Conservation (phyloP, 2,888 invertebrate genomes). For the Phortica okadai region DNA sequence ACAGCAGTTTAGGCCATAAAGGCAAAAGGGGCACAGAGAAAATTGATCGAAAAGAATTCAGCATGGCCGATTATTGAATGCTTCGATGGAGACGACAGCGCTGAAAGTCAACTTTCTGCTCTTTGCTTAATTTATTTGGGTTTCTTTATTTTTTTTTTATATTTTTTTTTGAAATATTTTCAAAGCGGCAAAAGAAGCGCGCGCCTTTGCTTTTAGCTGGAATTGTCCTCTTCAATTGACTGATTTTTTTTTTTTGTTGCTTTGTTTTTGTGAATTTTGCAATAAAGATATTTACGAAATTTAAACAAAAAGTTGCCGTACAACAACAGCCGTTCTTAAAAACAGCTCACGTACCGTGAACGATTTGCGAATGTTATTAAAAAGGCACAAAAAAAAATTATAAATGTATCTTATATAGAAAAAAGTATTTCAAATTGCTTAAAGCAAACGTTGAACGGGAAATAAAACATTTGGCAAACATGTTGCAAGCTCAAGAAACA, state of each 20-base stretch:
- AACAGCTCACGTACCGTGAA: constrained; percentile 15
- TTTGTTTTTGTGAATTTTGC: constrained; percentile 37
- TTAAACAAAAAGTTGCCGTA: constrained; percentile 30
- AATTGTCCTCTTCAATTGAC: constrained; percentile 20
- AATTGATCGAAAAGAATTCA: constrained; percentile 67
- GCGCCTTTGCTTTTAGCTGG: constrained; percentile 15
- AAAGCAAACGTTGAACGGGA: constrained; percentile 45
- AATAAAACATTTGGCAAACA: constrained; percentile 36
- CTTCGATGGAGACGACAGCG: constrained; percentile 33
- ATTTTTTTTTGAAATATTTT: constrained; percentile 19
- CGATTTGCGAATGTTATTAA: constrained; percentile 33
- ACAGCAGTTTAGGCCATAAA: constrained; percentile 7
- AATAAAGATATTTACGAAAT: constrained; percentile 66
- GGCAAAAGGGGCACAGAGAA: constrained; percentile 34
- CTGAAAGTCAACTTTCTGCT: background rate
- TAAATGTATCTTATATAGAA: background rate
- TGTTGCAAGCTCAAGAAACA: constrained; percentile 31
- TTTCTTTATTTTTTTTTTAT: constrained; percentile 28
- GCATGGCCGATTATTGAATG: constrained; percentile 72
- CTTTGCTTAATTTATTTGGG: constrained; percentile 7
- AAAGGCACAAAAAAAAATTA: background rate
- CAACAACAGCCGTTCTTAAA: background rate
- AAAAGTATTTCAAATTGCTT: background rate
- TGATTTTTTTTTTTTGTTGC: constrained; percentile 27
- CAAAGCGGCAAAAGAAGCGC: background rate